phyloP scores from a whole-genome alignment of 2,113 vertebrate genomes.

The Meles meles region DNA sequence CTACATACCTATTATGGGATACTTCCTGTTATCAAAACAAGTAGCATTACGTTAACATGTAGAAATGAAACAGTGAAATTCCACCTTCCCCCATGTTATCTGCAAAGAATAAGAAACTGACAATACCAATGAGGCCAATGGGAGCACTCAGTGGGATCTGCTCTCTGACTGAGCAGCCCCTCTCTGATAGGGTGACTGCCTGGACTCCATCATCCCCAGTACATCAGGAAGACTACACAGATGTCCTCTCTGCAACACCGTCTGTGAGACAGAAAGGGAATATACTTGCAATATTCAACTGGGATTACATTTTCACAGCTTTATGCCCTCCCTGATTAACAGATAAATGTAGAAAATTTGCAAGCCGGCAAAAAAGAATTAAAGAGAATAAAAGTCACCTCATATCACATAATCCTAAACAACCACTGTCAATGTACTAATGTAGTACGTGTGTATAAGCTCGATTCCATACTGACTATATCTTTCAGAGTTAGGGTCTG shows the following conservation, averaged over 20 bases:
- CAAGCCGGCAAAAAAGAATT: background rate
- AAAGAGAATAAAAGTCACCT: background rate
- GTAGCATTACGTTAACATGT: background rate
- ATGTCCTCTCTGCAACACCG: background rate
- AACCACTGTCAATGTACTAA: background rate
- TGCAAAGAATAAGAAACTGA: background rate
- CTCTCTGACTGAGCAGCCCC: background rate
- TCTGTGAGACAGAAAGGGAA: background rate
- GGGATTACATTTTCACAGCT: background rate
- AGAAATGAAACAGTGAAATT: background rate
- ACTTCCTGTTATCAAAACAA: background rate
- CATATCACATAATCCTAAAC: background rate
- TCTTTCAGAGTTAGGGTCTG: background rate
- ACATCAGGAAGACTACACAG: background rate
- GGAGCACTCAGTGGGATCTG: background rate
- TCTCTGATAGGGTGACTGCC: background rate
- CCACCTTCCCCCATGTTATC: background rate
- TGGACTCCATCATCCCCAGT: background rate
- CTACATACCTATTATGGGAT: background rate
- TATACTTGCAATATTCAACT: background rate
- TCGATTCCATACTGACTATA: background rate
- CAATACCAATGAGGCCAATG: background rate
- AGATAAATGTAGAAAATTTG: background rate
- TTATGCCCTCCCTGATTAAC: background rate
- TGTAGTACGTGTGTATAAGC: background rate